Evolutionary conservation across 2,888 invertebrate genomes (phyloP).

Genomic region (Tortrix viridana): DNA sequence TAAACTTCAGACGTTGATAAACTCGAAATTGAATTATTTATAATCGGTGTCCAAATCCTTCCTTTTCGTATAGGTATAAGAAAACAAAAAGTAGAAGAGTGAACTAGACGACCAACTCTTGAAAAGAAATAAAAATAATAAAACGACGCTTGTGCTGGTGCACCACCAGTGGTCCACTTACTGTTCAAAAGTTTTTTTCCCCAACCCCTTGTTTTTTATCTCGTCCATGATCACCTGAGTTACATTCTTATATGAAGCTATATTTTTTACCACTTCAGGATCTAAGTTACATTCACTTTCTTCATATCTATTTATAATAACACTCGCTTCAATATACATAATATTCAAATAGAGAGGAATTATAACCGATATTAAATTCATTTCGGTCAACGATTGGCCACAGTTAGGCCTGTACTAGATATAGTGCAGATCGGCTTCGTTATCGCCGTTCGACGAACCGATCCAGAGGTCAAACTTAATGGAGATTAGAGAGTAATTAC

Average conservation of each 20-base stretch:
- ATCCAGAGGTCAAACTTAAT: slow-evolving; percentile 17
- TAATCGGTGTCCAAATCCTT: too few species aligned
- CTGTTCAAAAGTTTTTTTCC: slow-evolving; percentile 79
- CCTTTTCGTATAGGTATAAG: too few species aligned
- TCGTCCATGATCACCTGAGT: slow-evolving; percentile 76
- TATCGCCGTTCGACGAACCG: slow-evolving; percentile 25
- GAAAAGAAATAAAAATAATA: background rate
- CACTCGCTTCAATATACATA: slow-evolving; percentile 40
- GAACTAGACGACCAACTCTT: too few species aligned
- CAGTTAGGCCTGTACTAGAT: slow-evolving; percentile 23
- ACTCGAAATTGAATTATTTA: too few species aligned
- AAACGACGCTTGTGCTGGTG: background rate
- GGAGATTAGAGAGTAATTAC: slow-evolving; percentile 19
- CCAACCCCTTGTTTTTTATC: slow-evolving; percentile 68
- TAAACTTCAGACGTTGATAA: too few species aligned
- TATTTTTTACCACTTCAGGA: slow-evolving; percentile 70
- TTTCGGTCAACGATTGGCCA: slow-evolving; percentile 18
- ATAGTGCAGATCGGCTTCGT: slow-evolving; percentile 9
- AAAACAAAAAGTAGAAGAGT: too few species aligned
- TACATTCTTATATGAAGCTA: slow-evolving; percentile 78
- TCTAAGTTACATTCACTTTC: slow-evolving; percentile 49
- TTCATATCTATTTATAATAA: slow-evolving; percentile 48
- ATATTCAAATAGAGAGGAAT: slow-evolving; percentile 9
- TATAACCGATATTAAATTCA: slow-evolving; percentile 8
- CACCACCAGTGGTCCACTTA: slow-evolving; percentile 46